Evolutionary conservation across 2,113 vertebrate species (phyloP).

Genomic region (Probosciger aterrimus): DNA sequence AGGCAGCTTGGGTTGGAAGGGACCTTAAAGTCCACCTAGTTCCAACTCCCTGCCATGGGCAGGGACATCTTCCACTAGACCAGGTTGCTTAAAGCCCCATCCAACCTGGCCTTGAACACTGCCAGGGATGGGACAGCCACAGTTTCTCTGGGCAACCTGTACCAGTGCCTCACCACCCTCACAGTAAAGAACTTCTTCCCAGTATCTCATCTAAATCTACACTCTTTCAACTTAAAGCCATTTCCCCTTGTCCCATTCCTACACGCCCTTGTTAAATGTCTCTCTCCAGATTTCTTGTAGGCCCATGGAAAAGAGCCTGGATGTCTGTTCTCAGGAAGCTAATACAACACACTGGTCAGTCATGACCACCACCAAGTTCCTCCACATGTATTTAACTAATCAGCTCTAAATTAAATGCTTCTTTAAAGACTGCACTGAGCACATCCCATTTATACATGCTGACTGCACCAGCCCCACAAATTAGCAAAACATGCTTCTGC

Average conservation of each 20-base stretch:
- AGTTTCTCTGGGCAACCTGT: background rate
- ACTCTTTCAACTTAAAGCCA: background rate
- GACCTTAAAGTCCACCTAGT: background rate
- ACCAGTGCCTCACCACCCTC: background rate
- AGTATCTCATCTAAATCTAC: background rate
- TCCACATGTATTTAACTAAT: background rate
- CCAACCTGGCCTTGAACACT: background rate
- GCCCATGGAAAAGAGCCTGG: background rate
- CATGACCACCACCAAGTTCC: background rate
- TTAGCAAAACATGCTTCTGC: background rate
- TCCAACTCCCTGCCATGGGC: background rate
- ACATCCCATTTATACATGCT: background rate
- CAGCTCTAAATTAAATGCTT: background rate
- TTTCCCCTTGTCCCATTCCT: background rate
- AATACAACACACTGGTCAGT: background rate
- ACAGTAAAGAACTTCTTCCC: background rate
- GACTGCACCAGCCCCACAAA: background rate
- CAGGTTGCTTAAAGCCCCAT: background rate
- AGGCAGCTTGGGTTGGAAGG: background rate
- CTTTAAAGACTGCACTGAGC: background rate
- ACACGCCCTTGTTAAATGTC: background rate
- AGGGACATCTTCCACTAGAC: background rate
- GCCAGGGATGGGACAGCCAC: background rate
- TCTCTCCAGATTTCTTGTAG: background rate
- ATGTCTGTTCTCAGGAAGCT: background rate